These are phyloP conservation scores for Drosophila paracracens DNA, from an alignment of 2,888 invertebrate genomes.

Conservation along the genomic window DNA sequence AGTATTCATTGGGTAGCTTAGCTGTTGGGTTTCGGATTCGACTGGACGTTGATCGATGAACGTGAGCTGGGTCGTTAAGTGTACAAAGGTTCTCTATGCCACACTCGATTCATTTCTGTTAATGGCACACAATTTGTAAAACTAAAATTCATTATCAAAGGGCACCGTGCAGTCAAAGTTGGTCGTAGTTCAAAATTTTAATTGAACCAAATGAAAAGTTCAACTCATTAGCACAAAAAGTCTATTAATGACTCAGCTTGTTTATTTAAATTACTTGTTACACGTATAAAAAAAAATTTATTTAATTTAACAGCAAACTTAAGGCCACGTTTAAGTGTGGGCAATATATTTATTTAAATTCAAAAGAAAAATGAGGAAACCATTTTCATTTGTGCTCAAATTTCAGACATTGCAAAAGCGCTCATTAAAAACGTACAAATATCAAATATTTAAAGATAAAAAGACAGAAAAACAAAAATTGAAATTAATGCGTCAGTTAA, in stretches of 20 bases:
- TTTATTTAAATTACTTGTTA: background rate
- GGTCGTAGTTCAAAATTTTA: conserved; percentile 3
- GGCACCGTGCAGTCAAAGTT: conserved; percentile 10
- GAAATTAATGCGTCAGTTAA: conserved; percentile 53
- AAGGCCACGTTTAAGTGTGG: background rate
- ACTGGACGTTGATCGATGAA: conserved; percentile 36
- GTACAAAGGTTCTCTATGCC: conserved; percentile 4
- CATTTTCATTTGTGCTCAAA: conserved; percentile 1
- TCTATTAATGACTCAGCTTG: conserved; percentile 1
- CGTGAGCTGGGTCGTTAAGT: conserved; percentile 36
- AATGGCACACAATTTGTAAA: conserved; percentile 28
- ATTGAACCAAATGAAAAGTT: conserved; percentile 10
- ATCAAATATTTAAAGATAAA: conserved; percentile 3
- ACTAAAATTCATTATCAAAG: conserved; percentile 45
- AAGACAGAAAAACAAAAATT: conserved; percentile 16
- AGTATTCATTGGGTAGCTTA: conserved; percentile 17
- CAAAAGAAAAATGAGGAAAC: background rate
- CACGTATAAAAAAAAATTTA: background rate
- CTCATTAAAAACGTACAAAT: conserved; percentile 19
- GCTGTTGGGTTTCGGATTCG: conserved; percentile 6
- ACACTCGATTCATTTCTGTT: conserved; percentile 35
- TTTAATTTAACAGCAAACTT: background rate
- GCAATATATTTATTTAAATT: background rate
- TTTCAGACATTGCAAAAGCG: conserved; percentile 22
- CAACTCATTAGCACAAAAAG: conserved; percentile 12